These are phyloP conservation scores for Theodoxus fluviatilis DNA, from an alignment of 2,888 invertebrate species.

Conservation along the genomic window DNA sequence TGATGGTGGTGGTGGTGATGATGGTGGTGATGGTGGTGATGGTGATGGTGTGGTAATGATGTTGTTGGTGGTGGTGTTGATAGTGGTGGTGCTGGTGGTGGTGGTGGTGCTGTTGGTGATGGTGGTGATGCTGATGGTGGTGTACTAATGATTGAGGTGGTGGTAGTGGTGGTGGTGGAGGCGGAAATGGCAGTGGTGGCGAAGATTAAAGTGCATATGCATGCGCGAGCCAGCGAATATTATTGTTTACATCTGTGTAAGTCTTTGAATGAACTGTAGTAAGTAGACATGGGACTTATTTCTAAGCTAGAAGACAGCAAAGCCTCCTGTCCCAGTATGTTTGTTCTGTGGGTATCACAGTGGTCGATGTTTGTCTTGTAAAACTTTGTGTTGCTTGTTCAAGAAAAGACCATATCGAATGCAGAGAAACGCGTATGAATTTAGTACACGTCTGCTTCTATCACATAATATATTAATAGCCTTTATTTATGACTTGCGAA, in stretches of 20 bases:
- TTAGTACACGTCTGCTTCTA: too few relatives aligned
- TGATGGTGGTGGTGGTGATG: constrained; percentile 1
- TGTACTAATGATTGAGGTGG: constrained; percentile 27
- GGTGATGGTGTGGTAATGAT: constrained; percentile 4
- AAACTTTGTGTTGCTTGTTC: background rate
- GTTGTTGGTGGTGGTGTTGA: background rate
- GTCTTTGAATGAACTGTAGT: background rate
- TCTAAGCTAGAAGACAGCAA: too few relatives aligned
- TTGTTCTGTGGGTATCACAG: background rate
- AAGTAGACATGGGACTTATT: too few relatives aligned
- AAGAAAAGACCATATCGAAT: background rate
- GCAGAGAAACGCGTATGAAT: too few relatives aligned
- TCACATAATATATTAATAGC: too few relatives aligned
- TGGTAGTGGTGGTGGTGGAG: background rate
- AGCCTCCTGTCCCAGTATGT: background rate
- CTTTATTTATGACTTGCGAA: too few relatives aligned
- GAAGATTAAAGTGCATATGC: constrained; percentile 12
- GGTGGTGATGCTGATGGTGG: constrained; percentile 6
- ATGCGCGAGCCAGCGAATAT: constrained; percentile 6
- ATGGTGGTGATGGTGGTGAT: background rate
- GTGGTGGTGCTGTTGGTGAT: constrained; percentile 5
- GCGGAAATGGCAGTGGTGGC: constrained; percentile 12
- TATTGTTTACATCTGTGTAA: background rate
- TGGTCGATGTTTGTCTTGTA: background rate
- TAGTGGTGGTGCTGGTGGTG: background rate